phyloP scores from a whole-genome alignment of 2,113 vertebrate species.

The Formicarius rufipectus region DNA sequence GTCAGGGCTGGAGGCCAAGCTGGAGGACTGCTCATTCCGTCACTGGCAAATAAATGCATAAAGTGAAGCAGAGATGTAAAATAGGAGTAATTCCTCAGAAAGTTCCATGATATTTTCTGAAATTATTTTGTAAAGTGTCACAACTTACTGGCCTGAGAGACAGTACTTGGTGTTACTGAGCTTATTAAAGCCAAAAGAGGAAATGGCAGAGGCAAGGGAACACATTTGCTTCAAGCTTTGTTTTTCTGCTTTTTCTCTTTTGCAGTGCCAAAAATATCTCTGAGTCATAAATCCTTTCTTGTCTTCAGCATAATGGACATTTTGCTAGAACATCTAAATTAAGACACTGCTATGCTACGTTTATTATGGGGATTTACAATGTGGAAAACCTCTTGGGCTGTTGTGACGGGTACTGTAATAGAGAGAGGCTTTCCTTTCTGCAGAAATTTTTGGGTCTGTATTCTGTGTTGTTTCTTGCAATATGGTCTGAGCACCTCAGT shows the following conservation, averaged over 20 bases:
- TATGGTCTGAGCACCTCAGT: background rate
- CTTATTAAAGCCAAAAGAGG: background rate
- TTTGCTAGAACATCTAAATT: background rate
- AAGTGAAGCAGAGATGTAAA: background rate
- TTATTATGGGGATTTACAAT: background rate
- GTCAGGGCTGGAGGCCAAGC: background rate
- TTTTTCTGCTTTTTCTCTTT: background rate
- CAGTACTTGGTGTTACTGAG: background rate
- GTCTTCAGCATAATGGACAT: background rate
- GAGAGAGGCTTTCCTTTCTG: background rate
- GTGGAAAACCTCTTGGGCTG: background rate
- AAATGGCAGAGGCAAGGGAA: background rate
- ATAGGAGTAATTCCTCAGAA: background rate
- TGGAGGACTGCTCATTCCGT: background rate
- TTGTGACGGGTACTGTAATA: rapidly evolving
- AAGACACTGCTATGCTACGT: background rate
- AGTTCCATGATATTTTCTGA: background rate
- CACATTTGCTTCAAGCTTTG: background rate
- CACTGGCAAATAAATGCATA: background rate
- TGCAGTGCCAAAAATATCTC: background rate
- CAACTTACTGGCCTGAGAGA: background rate
- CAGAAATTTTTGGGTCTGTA: background rate
- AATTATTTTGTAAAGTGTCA: background rate
- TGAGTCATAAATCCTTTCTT: background rate
- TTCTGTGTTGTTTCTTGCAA: background rate